Base-by-base conservation (phyloP, 2,888 invertebrate genomes). In the Idaea biselata region DNA sequence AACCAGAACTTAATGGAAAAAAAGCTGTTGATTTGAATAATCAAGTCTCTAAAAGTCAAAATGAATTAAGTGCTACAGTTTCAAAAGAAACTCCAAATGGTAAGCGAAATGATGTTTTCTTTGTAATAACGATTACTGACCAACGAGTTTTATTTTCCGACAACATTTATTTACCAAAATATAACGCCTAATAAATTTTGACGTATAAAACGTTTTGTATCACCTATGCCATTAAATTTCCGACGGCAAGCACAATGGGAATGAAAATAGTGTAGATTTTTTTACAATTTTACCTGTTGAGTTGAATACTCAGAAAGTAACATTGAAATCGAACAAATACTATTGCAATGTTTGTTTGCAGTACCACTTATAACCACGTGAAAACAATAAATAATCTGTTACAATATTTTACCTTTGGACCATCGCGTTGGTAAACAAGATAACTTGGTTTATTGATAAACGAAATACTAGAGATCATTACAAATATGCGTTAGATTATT, bases 41-140 rank as follows among this genome's bases (percentile, higher is more conserved):
- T 32, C 75, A 74, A 61, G 79, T 78, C 69, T 78, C 81, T 6
- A 74, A 78, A 16, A 88, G 83, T 67, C 67, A 80, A 69, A 83
- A 79, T 64, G 83, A 86, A 55, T 61, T 86, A 61, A 77, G 76
- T 63, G 60, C 68, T 32, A 69, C 68, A 55, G 78, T 44, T 14
- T 11, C 8, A 79, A 64, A 71, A 71, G 60, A 74, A 72, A 77
- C 71, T 55, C 55, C 74, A 55, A 82, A 81, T 68, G 83, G 88
- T 87, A 68, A 74, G 78, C 69, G 55, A 63, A 44, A 14, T 11
- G 6, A 25, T 25, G 25, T 25, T 25, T 25, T 25, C 25, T 25
- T 25, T 1, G 25, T 5, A 25, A 25, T 25, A 25, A 5, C 5
- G 25, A 25, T 25, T 25, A 25, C 25, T 25, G 25, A 25, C 25